phyloP scores from a whole-genome alignment of 37 sponge, comb jelly and placozoan genomes.

The Eunapius fragilis region DNA sequence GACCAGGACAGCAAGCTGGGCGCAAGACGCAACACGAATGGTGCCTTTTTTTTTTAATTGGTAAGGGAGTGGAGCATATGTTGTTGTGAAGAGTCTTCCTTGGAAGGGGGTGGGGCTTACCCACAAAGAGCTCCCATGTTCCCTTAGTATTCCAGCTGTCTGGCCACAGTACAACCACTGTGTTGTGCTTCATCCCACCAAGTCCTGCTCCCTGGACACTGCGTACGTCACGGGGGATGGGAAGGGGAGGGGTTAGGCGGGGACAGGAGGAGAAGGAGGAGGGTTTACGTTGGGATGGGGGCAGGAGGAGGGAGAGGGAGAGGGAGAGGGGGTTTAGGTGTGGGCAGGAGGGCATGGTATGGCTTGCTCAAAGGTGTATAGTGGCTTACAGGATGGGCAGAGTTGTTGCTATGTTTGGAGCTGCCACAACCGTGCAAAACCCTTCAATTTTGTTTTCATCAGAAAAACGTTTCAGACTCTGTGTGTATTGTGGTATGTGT shows the following conservation, averaged over 20 bases:
- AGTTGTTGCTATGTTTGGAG: constrained; percentile 15
- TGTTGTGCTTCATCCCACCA: constrained; percentile 95
- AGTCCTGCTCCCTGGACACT: constrained; percentile 94
- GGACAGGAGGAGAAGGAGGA: no score
- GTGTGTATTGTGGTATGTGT: background rate
- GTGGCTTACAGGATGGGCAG: background rate
- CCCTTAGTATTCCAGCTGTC: constrained; percentile 88
- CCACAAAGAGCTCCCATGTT: constrained; percentile 76
- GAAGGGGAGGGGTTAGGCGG: background rate
- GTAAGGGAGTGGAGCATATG: background rate
- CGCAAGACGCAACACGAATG: constrained; percentile 61
- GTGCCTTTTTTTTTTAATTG: background rate
- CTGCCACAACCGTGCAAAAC: constrained; percentile 81
- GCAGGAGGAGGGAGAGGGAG: no score
- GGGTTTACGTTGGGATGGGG: no score
- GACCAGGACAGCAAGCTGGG: constrained; percentile 83
- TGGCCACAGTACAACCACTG: constrained; percentile 92
- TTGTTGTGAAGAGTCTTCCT: background rate
- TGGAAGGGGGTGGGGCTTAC: constrained; percentile 13
- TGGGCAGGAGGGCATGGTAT: no score
- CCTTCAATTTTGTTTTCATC: constrained; percentile 85
- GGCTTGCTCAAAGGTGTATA: no score
- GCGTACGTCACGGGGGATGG: background rate
- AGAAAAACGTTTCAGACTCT: constrained; percentile 75
- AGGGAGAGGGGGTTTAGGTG: no score